Conservation (phyloP, 2,888 invertebrate species). For the Argynnis bischoffii region DNA sequence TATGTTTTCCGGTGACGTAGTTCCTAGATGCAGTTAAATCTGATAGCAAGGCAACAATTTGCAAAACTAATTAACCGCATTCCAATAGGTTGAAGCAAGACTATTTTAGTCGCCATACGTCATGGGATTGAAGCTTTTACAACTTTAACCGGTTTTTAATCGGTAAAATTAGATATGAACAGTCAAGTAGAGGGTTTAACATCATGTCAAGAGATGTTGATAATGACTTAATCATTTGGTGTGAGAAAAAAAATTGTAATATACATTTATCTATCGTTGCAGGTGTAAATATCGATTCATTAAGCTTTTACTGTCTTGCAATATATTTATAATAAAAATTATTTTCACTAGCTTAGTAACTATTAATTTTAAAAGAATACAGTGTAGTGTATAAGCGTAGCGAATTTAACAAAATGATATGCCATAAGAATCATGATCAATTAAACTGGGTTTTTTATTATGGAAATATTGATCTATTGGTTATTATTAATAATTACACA, state of each 20-base stretch:
- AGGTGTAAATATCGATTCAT: not conserved
- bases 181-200: slow-evolving; percentile 19
- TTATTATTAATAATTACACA: too few species aligned
- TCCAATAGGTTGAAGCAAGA: slow-evolving; percentile 41
- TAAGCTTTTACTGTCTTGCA: not conserved
- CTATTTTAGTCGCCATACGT: slow-evolving; percentile 42
- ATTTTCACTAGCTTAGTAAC: too few species aligned
- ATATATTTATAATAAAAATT: too few species aligned
- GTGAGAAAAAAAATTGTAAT: not conserved
- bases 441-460: too few species aligned
- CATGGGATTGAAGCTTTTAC: slow-evolving; percentile 39
- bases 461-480: too few species aligned
- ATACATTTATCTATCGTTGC: not conserved
- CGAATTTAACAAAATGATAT: too few species aligned
- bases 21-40: slow-evolving; percentile 35
- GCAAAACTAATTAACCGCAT: slow-evolving; percentile 45
- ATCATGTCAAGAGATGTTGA: slow-evolving; percentile 10
- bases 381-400: too few species aligned
- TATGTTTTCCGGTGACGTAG: slow-evolving; percentile 20
- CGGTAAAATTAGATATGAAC: slow-evolving; percentile 26
- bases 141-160: slow-evolving; percentile 30
- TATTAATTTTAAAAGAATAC: too few species aligned
- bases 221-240: slow-evolving; percentile 24
- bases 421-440: too few species aligned
- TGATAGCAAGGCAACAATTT: slow-evolving; percentile 41